phyloP scores from a whole-genome alignment of 2,888 invertebrate species.

The Osmoderma eremita region DNA sequence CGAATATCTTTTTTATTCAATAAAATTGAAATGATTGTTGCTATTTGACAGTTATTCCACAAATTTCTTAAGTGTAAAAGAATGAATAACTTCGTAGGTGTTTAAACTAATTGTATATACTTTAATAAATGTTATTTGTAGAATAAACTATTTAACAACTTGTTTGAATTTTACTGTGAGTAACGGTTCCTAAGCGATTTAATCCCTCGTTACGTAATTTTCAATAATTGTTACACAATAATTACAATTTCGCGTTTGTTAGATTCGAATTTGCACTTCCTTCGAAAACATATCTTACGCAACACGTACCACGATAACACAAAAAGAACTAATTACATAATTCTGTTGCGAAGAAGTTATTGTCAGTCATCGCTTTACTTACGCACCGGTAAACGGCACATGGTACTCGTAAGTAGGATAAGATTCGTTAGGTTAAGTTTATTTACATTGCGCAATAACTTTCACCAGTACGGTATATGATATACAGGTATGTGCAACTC shows the following conservation, averaged over 20 bases:
- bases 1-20: too few relatives aligned
- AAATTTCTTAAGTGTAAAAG: background rate
- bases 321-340: conserved; percentile 2
- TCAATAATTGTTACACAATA: conserved; percentile 2
- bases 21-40: too few relatives aligned
- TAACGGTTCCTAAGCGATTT: background rate
- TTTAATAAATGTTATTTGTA: conserved; percentile 29
- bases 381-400: conserved; percentile 27
- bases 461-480: conserved; percentile 10
- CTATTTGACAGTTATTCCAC: too few relatives aligned
- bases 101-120: conserved; percentile 31
- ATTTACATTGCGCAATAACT: conserved; percentile 35
- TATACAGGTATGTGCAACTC: too few relatives aligned
- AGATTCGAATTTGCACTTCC: background rate
- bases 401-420: conserved; percentile 25
- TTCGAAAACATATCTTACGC: background rate
- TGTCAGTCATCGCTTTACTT: background rate
- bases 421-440: conserved; percentile 10
- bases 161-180: background rate
- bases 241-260: conserved; percentile 1
- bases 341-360: background rate
- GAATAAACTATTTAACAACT: conserved; percentile 34
- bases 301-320: background rate
- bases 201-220: background rate
- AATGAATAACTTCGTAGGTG: conserved; percentile 1